phyloP scores from a whole-genome alignment of 1,140 invertebrate genomes.

The Trypoxylus dichotomus region DNA sequence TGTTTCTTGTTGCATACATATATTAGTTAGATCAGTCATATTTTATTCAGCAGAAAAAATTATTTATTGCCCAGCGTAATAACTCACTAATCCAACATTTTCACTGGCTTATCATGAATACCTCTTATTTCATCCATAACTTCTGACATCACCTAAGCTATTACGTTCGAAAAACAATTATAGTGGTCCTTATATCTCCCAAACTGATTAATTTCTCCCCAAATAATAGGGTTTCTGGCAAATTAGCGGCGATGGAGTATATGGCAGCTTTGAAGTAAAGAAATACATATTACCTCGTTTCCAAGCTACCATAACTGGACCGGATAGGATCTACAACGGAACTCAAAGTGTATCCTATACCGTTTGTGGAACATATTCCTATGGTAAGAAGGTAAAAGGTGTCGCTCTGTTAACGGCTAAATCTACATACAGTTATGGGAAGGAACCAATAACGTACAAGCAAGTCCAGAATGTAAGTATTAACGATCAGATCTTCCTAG shows the following conservation, averaged over 20 bases:
- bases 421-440: background rate
- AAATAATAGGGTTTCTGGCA: slow-evolving; percentile 59
- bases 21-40: no score
- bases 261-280: slow-evolving; percentile 60
- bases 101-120: no score
- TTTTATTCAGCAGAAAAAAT: no score
- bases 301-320: slow-evolving; percentile 64
- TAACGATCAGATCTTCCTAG: background rate
- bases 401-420: slow-evolving; percentile 32
- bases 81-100: no score
- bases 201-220: background rate
- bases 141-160: no score
- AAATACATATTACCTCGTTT: slow-evolving; percentile 70
- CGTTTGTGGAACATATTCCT: slow-evolving; percentile 68
- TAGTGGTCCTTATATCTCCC: no score
- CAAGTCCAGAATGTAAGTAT: background rate
- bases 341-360: slow-evolving; percentile 58
- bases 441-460: background rate
- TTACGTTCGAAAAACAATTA: no score
- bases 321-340: slow-evolving; percentile 61
- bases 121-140: no score
- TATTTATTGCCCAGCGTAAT: no score
- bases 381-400: slow-evolving; percentile 66
- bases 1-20: no score
- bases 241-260: slow-evolving; percentile 57